Evolutionary conservation across 2,113 vertebrate species (phyloP), one percentile per base, ranked within the genome.

Genomic region (Toxotes chatareus): DNA sequence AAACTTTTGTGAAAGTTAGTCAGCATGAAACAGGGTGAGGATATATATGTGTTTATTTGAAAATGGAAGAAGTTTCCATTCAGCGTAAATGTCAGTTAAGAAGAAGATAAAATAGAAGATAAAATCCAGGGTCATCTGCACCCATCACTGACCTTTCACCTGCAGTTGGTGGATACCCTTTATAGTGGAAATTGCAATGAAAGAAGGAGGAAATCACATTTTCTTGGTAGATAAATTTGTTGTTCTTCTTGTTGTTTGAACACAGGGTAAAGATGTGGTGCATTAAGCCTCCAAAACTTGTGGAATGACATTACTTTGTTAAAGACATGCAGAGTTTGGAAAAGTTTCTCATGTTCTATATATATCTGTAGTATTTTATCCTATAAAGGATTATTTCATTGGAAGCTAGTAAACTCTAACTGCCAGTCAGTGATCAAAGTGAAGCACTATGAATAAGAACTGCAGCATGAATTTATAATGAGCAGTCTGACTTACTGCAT

Each of bases 371-470:
- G 27, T 47, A 17, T 47, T 38, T 38, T 38, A 38, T 38, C 44
- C 12, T 1, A 14, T 66, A 44, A 60, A 68, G 13, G 36, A 51
- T 31, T 13, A 31, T 64, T 53, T 81, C 3, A 66, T 9, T 63
- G 49, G 31, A 73, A 68, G 21, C 38, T 2, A 17, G 61, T 56
- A 60, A 76, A 76, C 51, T 27, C 27, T 64, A 38, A 75, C 62
- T 79, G 61, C 34, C 76, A 68, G 71, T 60, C 72, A 27, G 72
- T 76, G 76, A 86, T 86, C 73, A 89, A 89, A 83, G 40, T 62
- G 27, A 81, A 42, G 36, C 46, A 7, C 27, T 65, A 70, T 80
- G 17, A 80, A 83, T 62, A 65, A 67, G 49, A 70, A 66, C 62
- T 63, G 38, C 66, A 38, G 60, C 69, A 73, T 76, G 44, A 74